Evolutionary conservation across 1,140 invertebrate genomes (phyloP), one percentile per base, ranked within the genome.

Genomic region (Metaphire vulgaris): DNA sequence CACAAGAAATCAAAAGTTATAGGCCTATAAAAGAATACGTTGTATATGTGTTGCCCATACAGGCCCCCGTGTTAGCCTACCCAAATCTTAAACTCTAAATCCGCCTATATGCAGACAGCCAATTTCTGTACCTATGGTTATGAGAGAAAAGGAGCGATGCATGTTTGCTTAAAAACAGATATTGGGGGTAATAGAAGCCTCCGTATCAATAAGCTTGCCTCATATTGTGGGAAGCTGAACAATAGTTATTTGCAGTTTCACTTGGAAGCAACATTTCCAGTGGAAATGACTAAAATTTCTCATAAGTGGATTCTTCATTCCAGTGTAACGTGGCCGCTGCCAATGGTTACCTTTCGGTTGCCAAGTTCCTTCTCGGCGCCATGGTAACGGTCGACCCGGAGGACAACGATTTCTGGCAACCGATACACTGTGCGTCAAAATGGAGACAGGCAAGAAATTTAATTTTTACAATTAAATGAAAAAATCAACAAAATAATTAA

Each of bases 281-380:
- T 56, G 6, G 41, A 56, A 12, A 6, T 56, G 41, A 12, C 41
- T 56, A 56, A 12, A 56, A 56, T 56, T 56, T 56, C 41, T 56
- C 21, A 12, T 56, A 6, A 56, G 6, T 56, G 41, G 6, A 6
- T 21, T 56, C 41, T 6, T 56, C 41, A 12, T 6, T 56, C 41
- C 79, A 86, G 85, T 81, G 86, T 72, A 97, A 99, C 85, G 93
- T 99, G 85, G 97, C 97, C 66, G 91, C 96, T 28, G 96, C 97
- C 31, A 99, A 99, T 89, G 97, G 97, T 26, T 99, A 98, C 85
- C 87, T 94, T 67, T 90, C 92, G 77, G 97, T 98, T 6, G 94
- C 97, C 12, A 95, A 98, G 84, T 99, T 95, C 85, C 90, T 99
- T 72, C 87, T 99, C 75, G 93, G 98, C 80, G 79, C 84, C 69